Evolutionary conservation across 2,797 vertebrate genomes (phyloP), one percentile per base, ranked within the genome.

Genomic region (Rousettus madagascariensis): DNA sequence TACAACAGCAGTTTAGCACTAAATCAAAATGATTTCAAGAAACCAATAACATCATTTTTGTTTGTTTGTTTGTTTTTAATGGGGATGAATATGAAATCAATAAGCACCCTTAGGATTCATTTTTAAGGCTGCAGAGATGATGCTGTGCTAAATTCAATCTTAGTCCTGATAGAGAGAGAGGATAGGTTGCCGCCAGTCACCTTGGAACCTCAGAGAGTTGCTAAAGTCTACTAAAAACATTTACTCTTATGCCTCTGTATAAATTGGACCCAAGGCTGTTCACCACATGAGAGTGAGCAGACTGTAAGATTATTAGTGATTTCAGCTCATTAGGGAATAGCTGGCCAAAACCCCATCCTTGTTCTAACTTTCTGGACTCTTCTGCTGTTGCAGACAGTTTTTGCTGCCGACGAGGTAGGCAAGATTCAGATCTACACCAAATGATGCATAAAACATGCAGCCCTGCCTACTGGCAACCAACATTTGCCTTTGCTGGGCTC

Each of bases 371-470:
- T 91, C 30, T 77, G 41, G 30, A 13, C 55, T 71, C 65, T 94
- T 12, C n/a, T 89, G 17, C 84, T 96, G 13, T 43, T n/a, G 68
- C 17, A 66, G 86, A 90, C 5, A 91, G 72, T 33, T 95, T 97
- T 83, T 87, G 20, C 43, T 90, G 26, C 53, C 90, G 66, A 84
- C 9, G 85, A 78, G 63, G 26, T 66, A 80, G 86, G 17, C 46
- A 69, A 65, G 89, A 93, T 93, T 75, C 61, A 86, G 80, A 43
- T 78, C 77, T 79, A 61, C 3, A 8, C 61, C 24, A 55, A 89
- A 91, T 11, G 51, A 49, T 8, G 63, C 10, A 6, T 8, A 89
- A 96, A 57, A 1, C 0, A 13, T 59, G 4, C 30, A 88, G 36
- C 77, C 24, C 16, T 61, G 93, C 16, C 13, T 92, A 46, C 82